Base-by-base conservation (phyloP, 30 jellyfish, hydroid and myxozoan species). In the Hydractinia symbiolongicarpus region DNA sequence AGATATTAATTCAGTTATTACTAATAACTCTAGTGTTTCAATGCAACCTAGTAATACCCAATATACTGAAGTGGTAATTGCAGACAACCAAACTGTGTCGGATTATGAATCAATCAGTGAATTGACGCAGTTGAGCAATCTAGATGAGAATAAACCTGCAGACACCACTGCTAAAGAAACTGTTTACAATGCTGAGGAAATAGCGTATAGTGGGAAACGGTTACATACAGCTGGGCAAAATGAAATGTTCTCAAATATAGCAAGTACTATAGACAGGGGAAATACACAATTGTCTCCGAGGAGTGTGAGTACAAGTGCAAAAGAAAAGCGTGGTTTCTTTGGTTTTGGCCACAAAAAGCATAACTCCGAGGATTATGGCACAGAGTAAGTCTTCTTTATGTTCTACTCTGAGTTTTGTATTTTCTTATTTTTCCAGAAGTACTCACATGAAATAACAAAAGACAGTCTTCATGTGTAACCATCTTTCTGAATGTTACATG, bases 261-360 rank as follows among this genome's bases (percentile, higher is more conserved):
- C 44, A 21, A 67, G 67, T 9, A 79, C 87, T 8, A 79, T 79
- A 16, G 87, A 79, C 9, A 53, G 60, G 10, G 58, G 85, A 55
- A 16, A 64, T 64, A 64, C 19, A 44, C 16, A 44, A n/a, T n/a
- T 13, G 1, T 44, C 72, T 9, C 16, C 77, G 21, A 5, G 61
- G 15, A 54, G 52, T 16, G 61, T 13, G 15, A 57, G 60, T 11
- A 13, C 79, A 60, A 55, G 50, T 52, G 80, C 83, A 19, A 79
- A 79, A 50, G 68, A 51, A 13, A 79, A 79, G 61, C 50, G 67
- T 9, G 30, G 40, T 55, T 79, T 79, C 64, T 79, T 79, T 79
- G 84, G 73, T 7, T 79, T 79, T 60, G 76, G 83, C 19, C 20
- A 75, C 54, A 75, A 75, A 55, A 76, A 53, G n/a, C 54, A 60